Conservation (phyloP, 2,797 vertebrate species). For the Prunella strophiata region DNA sequence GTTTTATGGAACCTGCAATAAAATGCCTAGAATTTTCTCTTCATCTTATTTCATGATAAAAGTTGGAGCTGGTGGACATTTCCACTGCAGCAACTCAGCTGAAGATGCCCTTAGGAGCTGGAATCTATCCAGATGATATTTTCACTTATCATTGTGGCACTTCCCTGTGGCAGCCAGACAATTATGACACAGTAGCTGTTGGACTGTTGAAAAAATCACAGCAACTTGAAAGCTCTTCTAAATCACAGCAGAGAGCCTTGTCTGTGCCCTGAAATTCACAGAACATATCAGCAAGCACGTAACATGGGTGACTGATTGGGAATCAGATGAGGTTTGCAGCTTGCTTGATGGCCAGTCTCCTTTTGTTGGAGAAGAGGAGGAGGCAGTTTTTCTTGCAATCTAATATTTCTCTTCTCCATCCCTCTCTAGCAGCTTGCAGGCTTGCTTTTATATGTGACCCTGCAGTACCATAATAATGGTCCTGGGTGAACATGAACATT, state of each 20-base stretch:
- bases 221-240: background rate
- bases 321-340: background rate
- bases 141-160: background rate
- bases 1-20: background rate
- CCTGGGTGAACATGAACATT: conserved; percentile 20
- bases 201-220: background rate
- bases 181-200: background rate
- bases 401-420: background rate
- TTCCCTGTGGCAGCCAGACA: background rate
- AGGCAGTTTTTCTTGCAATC: background rate
- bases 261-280: background rate
- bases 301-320: background rate
- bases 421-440: background rate
- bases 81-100: background rate
- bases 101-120: background rate
- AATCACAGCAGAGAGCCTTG: background rate
- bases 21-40: background rate
- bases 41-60: background rate
- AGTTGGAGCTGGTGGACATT: background rate
- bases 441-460: conserved; percentile 10
- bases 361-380: background rate
- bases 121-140: background rate
- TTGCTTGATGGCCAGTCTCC: background rate
- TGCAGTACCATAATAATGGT: background rate
- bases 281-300: background rate